phyloP scores from a whole-genome alignment of 2,797 vertebrate species.

The Heterohyrax brucei region DNA sequence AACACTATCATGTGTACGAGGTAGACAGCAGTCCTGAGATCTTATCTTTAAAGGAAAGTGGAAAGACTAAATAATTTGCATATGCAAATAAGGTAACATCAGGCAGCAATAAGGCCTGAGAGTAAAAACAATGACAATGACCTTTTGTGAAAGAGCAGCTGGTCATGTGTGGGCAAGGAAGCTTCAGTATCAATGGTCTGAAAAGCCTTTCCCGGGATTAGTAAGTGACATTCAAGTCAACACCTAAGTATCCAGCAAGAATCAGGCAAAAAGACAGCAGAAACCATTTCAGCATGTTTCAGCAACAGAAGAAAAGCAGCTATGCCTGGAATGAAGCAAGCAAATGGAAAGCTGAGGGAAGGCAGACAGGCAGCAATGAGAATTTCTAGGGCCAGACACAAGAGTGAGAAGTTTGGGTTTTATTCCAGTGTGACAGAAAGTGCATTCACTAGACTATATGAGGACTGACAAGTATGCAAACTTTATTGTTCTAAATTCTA shows the following conservation, averaged over 20 bases:
- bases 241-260: background rate
- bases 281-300: background rate
- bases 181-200: background rate
- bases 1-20: background rate
- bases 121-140: background rate
- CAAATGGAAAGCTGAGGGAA: background rate
- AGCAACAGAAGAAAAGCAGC: background rate
- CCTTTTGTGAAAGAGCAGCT: background rate
- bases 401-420: constrained; percentile 6
- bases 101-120: background rate
- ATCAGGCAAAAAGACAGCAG: background rate
- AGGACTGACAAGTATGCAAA: no score
- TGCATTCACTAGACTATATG: background rate
- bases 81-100: background rate
- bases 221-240: background rate
- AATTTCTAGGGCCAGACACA: background rate
- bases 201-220: background rate
- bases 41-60: background rate
- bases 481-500: no score
- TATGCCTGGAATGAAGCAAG: background rate
- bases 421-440: background rate
- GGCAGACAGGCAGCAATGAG: background rate
- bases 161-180: background rate
- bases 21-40: background rate
- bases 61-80: background rate